A percentile compares a stretch with the other conserved stretches of the same genome.
phyloP scores from a whole-genome alignment of 2,888 invertebrate species.

The Busseola fusca region DNA sequence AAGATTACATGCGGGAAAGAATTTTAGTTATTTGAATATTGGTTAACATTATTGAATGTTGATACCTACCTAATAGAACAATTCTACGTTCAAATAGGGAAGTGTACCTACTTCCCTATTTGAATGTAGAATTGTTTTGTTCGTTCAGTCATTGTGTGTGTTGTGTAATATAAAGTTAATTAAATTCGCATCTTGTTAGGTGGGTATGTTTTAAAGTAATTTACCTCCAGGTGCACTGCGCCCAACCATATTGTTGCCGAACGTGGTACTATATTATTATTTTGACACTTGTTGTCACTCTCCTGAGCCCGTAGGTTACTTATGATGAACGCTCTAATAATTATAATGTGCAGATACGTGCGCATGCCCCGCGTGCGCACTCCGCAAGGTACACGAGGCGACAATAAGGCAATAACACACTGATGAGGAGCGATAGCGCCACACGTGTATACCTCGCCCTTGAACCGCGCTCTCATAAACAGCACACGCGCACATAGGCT shows the following conservation, averaged over 20 bases:
- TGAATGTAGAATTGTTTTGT: neutral
- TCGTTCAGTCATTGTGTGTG: no score
- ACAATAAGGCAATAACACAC: conserved; percentile 33
- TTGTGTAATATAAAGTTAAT: neutral
- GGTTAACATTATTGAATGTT: no score
- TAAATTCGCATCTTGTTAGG: neutral
- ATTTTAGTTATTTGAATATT: no score
- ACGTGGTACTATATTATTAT: neutral
- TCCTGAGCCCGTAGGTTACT: neutral
- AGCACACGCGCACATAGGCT: conserved; percentile 5
- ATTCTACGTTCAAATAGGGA: neutral
- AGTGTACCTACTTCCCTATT: neutral
- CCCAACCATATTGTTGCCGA: neutral
- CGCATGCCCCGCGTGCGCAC: neutral
- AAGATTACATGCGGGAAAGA: no score
- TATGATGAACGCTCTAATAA: neutral
- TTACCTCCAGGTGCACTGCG: no score
- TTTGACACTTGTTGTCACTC: neutral
- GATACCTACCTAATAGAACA: neutral
- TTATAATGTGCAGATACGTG: neutral
- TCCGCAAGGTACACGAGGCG: conserved; percentile 42
- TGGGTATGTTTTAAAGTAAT: neutral
- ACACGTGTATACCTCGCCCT: conserved; percentile 48
- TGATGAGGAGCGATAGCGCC: conserved; percentile 23
- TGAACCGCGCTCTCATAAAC: conserved; percentile 31